A percentile compares a stretch with the other conserved stretches of the same genome.
phyloP scores from a whole-genome alignment of 2,797 vertebrate genomes.

The Oceanodroma leucorhoa region DNA sequence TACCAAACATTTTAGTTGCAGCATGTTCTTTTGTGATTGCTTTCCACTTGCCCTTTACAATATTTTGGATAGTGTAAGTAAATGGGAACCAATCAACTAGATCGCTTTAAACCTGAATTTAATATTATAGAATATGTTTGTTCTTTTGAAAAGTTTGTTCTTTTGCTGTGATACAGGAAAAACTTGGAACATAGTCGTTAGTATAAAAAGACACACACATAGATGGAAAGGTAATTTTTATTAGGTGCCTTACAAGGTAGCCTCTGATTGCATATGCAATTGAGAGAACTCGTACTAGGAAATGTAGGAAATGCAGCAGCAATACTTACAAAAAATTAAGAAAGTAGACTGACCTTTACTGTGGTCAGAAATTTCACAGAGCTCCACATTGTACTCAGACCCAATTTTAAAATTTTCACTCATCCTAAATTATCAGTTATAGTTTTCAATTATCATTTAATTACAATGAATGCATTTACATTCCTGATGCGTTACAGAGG shows the following conservation, averaged over 20 bases:
- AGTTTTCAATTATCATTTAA: not conserved
- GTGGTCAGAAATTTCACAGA: not conserved
- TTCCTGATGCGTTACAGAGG: not conserved
- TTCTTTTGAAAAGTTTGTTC: not conserved
- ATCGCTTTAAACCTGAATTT: not conserved
- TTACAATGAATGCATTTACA: not conserved
- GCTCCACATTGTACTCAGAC: not conserved
- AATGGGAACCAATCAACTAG: not conserved
- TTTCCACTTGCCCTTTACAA: not conserved
- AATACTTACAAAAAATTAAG: not conserved
- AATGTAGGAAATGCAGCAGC: not conserved
- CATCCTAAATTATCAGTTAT: not conserved
- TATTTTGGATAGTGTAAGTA: not conserved
- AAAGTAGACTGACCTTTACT: not conserved
- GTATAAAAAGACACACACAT: not conserved
- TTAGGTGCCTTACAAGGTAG: not conserved
- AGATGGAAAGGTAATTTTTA: not conserved
- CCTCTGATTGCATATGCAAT: not conserved
- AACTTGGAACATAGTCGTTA: not conserved
- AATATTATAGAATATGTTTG: not conserved
- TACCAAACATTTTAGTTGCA: not conserved
- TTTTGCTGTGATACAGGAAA: not conserved
- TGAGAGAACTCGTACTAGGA: not conserved
- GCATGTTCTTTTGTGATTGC: not conserved
- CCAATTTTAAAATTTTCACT: not conserved